Base-by-base conservation (phyloP, 2,113 vertebrate genomes). In the Rhipidura dahli region DNA sequence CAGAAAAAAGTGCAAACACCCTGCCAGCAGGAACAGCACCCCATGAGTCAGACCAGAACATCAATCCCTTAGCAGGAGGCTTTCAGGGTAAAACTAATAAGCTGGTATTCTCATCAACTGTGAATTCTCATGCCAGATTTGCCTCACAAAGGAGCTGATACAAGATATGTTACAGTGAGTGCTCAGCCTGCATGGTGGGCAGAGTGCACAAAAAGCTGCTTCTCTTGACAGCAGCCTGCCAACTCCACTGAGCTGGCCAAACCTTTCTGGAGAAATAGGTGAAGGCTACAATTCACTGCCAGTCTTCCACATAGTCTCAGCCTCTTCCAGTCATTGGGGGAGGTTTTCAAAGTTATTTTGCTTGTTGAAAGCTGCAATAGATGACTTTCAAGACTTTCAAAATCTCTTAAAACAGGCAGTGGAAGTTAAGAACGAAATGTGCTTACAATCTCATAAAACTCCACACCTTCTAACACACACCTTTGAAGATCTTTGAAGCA, bases 171-270 rank as follows among this genome's bases (percentile, higher is more conserved):
- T 33, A 37, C 11, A 83, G 30, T 1, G 1, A 69, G 14, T 5
- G 9, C 14, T 66, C 60, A 69, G 30, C n/a, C 63, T 57, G 0
- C 4, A 0, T 26, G 9, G 8, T 42, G 30, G 4, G 5, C 12
- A 65, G 18, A 49, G 18, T 1, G 10, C 35, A 54, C 7, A 8
- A n/a, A 85, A 69, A 49, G 15, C 23, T 39, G 15, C 28, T n/a
- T 22, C 28, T 40, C 19, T 2, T 15, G 49, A 8, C 28, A 57
- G 35, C 22, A 61, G 22, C 26, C 31, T 75, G 39, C 12, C n/a
- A 69, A 31, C 11, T 14, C 9, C 13, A 35, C 40, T 2, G 7
- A 87, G 26, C 54, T 57, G 45, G 16, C 4, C 13, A 3, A n/a
- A n/a, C n/a, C 1, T 7, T 49, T 22, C 17, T 31, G 56, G 14